These are phyloP conservation scores for Heteractis magnifica DNA, from an alignment of 92 coral and sea anemone species.

Conservation along the genomic window DNA sequence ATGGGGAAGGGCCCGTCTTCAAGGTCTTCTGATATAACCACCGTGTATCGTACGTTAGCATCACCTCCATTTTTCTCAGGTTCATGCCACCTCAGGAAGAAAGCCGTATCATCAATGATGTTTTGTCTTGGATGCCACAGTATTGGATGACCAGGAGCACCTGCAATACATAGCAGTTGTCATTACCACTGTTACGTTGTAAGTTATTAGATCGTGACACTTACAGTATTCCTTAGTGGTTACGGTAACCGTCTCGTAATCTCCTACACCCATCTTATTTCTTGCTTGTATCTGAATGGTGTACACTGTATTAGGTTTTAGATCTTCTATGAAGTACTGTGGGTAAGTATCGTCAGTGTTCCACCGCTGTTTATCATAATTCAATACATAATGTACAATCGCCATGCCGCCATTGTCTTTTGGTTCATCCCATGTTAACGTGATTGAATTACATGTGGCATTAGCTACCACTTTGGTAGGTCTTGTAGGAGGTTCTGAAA, in stretches of 20 bases:
- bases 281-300: conserved; percentile 33
- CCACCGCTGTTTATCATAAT: conserved; percentile 21
- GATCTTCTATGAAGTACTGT: conserved; percentile 22
- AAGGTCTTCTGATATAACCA: conserved; percentile 33
- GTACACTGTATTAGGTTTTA: conserved; percentile 14
- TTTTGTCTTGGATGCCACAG: conserved; percentile 44
- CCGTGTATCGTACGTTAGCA: conserved; percentile 38
- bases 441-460: conserved; percentile 28
- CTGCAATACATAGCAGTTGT: not conserved
- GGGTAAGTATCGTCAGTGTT: conserved; percentile 47
- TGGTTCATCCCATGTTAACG: conserved; percentile 38
- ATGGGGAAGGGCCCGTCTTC: conserved; percentile 25
- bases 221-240: conserved; percentile 44
- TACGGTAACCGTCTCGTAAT: conserved; percentile 38
- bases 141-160: conserved; percentile 62
- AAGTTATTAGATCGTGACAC: not conserved
- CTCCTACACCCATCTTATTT: conserved; percentile 42
- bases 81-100: conserved; percentile 57
- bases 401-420: conserved; percentile 39
- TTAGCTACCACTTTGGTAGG: conserved; percentile 31
- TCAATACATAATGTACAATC: conserved; percentile 30
- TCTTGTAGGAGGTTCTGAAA: conserved; percentile 26
- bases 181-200: too few relatives aligned
- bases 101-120: conserved; percentile 21
- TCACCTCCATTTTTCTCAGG: conserved; percentile 65